These are phyloP conservation scores for Oopsacas minuta DNA, from an alignment of 37 sponge, comb jelly and placozoan genomes.

Conservation along the genomic window DNA sequence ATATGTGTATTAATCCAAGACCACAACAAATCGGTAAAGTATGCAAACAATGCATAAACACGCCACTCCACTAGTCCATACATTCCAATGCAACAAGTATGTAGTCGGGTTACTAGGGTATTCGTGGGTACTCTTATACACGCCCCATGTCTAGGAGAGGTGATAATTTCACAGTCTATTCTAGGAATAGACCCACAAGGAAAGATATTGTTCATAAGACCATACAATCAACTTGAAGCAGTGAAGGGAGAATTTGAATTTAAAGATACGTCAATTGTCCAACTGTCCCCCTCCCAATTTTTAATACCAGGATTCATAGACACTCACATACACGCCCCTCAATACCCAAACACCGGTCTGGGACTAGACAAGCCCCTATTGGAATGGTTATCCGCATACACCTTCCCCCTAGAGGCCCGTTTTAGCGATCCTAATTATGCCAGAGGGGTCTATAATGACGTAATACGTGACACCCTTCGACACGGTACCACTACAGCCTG, in stretches of 20 bases:
- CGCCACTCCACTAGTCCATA: no score
- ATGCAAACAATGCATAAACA: no score
- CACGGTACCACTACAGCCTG: constrained; percentile 69
- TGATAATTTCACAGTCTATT: background rate
- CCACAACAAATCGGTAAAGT: no score
- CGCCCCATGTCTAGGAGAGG: background rate
- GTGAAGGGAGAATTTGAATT: background rate
- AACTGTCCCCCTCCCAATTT: constrained; percentile 35
- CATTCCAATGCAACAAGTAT: background rate
- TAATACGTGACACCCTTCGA: constrained; percentile 36
- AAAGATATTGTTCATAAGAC: background rate
- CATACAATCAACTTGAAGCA: background rate
- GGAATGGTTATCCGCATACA: constrained; percentile 52
- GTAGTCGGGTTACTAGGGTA: background rate
- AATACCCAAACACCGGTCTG: constrained; percentile 47
- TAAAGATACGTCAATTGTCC: background rate
- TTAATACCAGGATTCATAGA: constrained; percentile 69
- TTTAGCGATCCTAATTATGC: constrained; percentile 30
- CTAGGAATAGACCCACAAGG: background rate
- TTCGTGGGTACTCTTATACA: background rate
- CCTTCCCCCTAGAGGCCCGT: constrained; percentile 42
- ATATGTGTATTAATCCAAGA: no score
- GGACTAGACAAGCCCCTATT: constrained; percentile 45
- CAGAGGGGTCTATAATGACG: constrained; percentile 28
- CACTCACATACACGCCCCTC: constrained; percentile 64